These are phyloP conservation scores for Petrophora chlorosata DNA, from an alignment of 2,888 invertebrate species.

Conservation along the genomic window DNA sequence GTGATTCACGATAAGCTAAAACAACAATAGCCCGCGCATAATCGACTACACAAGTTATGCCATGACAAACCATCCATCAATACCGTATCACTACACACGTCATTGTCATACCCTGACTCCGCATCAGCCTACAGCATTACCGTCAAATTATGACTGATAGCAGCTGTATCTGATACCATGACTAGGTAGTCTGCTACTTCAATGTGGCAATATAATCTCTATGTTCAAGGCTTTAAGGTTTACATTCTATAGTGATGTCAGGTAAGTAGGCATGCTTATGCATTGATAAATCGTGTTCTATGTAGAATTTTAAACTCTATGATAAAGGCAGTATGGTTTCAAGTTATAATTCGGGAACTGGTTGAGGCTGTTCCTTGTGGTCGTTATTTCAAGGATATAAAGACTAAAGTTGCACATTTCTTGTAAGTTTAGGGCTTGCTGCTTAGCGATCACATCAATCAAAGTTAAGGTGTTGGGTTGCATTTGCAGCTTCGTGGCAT, in stretches of 20 bases:
- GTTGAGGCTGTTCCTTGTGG: too few relatives aligned
- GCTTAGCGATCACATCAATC: constrained; percentile 17
- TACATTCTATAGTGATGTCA: background rate
- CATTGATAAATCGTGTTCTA: too few relatives aligned
- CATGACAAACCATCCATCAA: constrained; percentile 17
- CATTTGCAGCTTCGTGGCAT: constrained; percentile 19
- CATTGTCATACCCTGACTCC: constrained; percentile 24
- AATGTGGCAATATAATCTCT: background rate
- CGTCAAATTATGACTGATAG: constrained; percentile 69
- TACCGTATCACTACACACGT: constrained; percentile 21
- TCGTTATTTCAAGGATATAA: constrained; percentile 6
- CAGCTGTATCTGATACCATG: constrained; percentile 18
- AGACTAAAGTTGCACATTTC: constrained; percentile 7
- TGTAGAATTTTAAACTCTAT: constrained; percentile 1
- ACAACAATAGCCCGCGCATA: too few relatives aligned
- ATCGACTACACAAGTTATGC: background rate
- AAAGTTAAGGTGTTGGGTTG: constrained; percentile 19
- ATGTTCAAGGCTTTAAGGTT: background rate
- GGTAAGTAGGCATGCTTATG: background rate
- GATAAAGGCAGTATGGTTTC: background rate
- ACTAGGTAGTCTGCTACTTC: background rate
- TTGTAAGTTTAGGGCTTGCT: background rate
- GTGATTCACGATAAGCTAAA: too few relatives aligned
- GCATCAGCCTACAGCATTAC: constrained; percentile 42
- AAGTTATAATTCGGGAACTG: background rate